These are phyloP conservation scores for Aphelocoma californica DNA, from an alignment of 2,797 vertebrate species.

Conservation along the genomic window DNA sequence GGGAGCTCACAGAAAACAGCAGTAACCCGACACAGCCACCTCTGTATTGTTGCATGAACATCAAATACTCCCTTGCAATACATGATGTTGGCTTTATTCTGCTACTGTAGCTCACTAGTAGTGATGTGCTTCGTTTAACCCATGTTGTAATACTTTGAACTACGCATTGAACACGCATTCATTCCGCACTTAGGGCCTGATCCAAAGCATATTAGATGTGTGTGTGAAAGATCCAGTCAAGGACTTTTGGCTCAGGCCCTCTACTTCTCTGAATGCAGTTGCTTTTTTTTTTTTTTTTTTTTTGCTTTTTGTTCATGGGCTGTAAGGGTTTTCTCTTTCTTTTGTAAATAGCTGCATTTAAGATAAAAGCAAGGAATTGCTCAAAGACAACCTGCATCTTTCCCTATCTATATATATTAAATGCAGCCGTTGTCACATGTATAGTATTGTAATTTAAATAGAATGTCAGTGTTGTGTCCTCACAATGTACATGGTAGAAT, in stretches of 20 bases:
- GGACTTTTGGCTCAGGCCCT: conserved; percentile 35
- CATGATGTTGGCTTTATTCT: neutral
- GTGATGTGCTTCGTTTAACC: neutral
- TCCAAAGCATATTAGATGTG: neutral
- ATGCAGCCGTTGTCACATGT: conserved; percentile 46
- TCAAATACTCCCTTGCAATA: neutral
- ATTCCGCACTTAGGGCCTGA: conserved; percentile 31
- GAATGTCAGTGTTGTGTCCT: neutral
- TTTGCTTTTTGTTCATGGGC: neutral
- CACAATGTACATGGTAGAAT: neutral
- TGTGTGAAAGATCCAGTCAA: neutral
- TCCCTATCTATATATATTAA: neutral
- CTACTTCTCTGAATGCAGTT: neutral
- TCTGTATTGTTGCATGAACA: neutral
- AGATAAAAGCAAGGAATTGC: neutral
- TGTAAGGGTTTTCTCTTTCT: neutral
- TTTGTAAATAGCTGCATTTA: conserved; percentile 19
- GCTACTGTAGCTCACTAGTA: neutral
- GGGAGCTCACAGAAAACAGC: neutral
- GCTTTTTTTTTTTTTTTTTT: neutral
- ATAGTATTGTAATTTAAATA: conserved; percentile 38
- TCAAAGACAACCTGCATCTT: conserved; percentile 1
- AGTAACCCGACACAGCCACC: conserved; percentile 2
- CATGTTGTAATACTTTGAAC: neutral
- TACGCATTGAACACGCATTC: neutral